Conservation (phyloP, 1,140 invertebrate genomes). For the Drosophila albomicans region DNA sequence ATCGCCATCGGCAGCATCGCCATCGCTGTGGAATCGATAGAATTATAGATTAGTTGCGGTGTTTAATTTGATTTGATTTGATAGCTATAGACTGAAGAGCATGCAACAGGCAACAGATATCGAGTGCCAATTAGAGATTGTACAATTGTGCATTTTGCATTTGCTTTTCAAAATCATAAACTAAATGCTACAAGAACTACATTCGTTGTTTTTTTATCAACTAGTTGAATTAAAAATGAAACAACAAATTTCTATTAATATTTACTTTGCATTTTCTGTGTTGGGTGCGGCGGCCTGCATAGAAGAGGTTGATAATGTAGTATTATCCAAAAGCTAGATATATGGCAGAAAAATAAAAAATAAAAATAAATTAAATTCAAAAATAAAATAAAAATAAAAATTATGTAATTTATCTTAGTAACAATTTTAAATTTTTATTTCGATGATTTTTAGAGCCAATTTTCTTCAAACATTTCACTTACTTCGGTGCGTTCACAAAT, state of each 20-base stretch:
- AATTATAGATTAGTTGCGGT: constrained; percentile 3
- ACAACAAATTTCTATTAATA: constrained; percentile 84
- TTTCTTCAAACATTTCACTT: constrained; percentile 63
- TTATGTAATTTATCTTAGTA: constrained; percentile 19
- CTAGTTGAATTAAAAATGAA: constrained; percentile 45
- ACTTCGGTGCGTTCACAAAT: constrained; percentile 70
- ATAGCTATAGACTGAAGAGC: background rate
- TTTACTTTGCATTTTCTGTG: constrained; percentile 87
- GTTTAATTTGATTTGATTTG: background rate
- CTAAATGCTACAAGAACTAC: constrained; percentile 44
- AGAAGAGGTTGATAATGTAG: constrained; percentile 85
- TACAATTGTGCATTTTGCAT: constrained; percentile 28
- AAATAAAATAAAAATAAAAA: constrained; percentile 52
- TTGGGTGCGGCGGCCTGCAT: constrained; percentile 85
- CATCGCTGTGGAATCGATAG: constrained; percentile 62
- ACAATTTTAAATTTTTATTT: constrained; percentile 36
- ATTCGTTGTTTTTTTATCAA: background rate
- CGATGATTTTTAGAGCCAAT: constrained; percentile 55
- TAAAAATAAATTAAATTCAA: constrained; percentile 69
- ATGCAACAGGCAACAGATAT: constrained; percentile 18
- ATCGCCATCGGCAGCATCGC: constrained; percentile 86
- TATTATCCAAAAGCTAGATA: constrained; percentile 87
- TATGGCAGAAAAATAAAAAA: constrained; percentile 81
- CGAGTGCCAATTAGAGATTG: constrained; percentile 31
- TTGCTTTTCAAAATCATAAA: constrained; percentile 34